Evolutionary conservation across 2,113 vertebrate genomes (phyloP), one percentile per base, ranked within the genome.

Genomic region (Rutilus rutilus): DNA sequence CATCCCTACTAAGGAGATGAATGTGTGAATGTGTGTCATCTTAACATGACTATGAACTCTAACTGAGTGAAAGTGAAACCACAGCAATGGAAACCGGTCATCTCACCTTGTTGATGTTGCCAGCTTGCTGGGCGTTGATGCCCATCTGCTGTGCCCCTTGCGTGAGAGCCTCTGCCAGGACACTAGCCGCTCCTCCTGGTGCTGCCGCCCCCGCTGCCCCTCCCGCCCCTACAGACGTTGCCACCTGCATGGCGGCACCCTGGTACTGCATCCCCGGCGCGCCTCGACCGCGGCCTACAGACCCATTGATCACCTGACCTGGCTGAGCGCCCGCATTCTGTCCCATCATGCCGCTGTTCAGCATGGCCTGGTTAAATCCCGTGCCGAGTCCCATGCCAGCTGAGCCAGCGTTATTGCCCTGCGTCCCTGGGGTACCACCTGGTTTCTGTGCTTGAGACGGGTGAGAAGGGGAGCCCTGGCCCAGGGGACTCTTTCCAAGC

Each of bases 221-320:
- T 94, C 94, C 95, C 90, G 90, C 95, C 94, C 78, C 88, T 4
- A 74, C 89, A 2, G 86, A 93, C 85, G 96, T 93, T 90, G 96
- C 93, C 75, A 95, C 95, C 93, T 95, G 96, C 94, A 96, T 93
- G 91, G 92, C 89, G 19, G 93, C 93, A 65, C 94, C 92, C 90
- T 97, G 96, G 93, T 97, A 99, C 78, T 97, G 97, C 92, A 97
- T 94, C 74, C 95, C 96, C 27, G 95, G 91, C 82, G 95, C 91
- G 64, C 96, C 97, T 62, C 97, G 94, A 92, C 97, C 97, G 91
- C 97, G 95, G 86, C 97, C 97, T 67, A 94, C 95, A 85, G 97
- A 92, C 84, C 96, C 98, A 85, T 99, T 99, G 94, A 99, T 96
- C 91, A 97, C 97, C 92, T 98, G 97, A 64, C 97, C 96, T 90